Evolutionary conservation across 2,113 vertebrate species (phyloP), one percentile per base, ranked within the genome.

Genomic region (Jaculus jaculus): DNA sequence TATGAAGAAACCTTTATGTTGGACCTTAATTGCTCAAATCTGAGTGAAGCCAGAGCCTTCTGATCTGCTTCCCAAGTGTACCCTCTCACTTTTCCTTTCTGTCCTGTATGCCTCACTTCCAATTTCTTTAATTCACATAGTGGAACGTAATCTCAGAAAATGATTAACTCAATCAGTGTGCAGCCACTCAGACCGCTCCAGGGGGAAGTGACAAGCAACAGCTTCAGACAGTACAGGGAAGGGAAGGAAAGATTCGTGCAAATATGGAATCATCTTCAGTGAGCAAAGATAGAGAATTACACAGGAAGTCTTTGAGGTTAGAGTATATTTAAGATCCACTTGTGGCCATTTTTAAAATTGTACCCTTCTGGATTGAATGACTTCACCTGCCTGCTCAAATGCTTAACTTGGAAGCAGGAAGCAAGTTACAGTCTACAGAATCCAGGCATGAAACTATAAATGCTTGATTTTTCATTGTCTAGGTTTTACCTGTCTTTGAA

Each of bases 231-330:
- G 72, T 2, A 20, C 61, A 72, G 80, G 26, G 15, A 65, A 75
- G 74, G 47, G 42, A 89, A 92, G 94, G 58, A 89, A 92, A 95
- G 63, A 17, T 63, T 21, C 34, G 34, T 51, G 68, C 71, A 89
- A 87, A 95, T 87, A 32, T 5, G 18, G 86, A 94, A 51, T 87
- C 34, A 21, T 72, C 42, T 32, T 77, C 60, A 7, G 2, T 51
- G 18, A 72, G 69, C 74, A 77, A 93, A 94, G 66, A 71, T 47
- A 61, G 92, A 91, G 87, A 95, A 90, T 95, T 93, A 93, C 20
- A 93, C 26, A 71, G 80, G 47, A 65, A 66, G 23, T 72, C 89
- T 89, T 66, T 47, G 0, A 65, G 75, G 77, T 91, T 89, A 89
- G 39, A 87, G 47, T 92, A 58, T 84, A 87, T 89, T 90, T 84